Percentiles rank a stretch among this genome's conserved stretches.
Conservation (phyloP, 2,113 vertebrate genomes). For the Rostratula benghalensis region DNA sequence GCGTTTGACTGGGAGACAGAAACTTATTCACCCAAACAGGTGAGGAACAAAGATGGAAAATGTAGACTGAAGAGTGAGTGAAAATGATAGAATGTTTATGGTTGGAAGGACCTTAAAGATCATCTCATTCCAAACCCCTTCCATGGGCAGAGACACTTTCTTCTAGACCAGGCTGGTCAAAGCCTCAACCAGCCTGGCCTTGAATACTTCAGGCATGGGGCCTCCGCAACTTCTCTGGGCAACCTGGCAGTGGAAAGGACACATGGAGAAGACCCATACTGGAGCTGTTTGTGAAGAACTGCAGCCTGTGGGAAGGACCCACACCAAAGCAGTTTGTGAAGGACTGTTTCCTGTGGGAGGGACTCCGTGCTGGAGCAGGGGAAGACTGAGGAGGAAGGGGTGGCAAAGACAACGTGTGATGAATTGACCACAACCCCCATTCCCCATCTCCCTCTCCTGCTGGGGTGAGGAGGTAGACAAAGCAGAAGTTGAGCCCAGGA, state of each 20-base stretch:
- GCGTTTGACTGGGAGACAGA: not conserved
- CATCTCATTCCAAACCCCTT: not conserved
- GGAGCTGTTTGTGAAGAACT: not conserved
- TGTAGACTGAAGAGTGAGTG: not conserved
- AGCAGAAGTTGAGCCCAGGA: not conserved
- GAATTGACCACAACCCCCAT: not conserved
- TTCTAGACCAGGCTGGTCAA: not conserved
- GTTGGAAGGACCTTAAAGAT: not conserved
- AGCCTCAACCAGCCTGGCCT: not conserved
- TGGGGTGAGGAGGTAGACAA: not conserved
- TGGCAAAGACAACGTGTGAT: not conserved
- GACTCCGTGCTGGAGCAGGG: not conserved
- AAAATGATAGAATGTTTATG: not conserved
- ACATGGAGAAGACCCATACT: not conserved
- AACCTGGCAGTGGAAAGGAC: not conserved
- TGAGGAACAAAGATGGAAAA: not conserved
- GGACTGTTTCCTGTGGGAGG: not conserved
- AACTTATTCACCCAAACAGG: not conserved
- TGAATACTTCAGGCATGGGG: not conserved
- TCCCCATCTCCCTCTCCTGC: not conserved
- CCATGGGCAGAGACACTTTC: not conserved
- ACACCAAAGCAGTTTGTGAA: not conserved
- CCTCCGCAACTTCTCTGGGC: not conserved
- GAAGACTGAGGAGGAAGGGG: not conserved
- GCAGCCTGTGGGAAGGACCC: not conserved